Base-by-base conservation (phyloP, 2,888 invertebrate species). In the Eutolmus rufibarbis region DNA sequence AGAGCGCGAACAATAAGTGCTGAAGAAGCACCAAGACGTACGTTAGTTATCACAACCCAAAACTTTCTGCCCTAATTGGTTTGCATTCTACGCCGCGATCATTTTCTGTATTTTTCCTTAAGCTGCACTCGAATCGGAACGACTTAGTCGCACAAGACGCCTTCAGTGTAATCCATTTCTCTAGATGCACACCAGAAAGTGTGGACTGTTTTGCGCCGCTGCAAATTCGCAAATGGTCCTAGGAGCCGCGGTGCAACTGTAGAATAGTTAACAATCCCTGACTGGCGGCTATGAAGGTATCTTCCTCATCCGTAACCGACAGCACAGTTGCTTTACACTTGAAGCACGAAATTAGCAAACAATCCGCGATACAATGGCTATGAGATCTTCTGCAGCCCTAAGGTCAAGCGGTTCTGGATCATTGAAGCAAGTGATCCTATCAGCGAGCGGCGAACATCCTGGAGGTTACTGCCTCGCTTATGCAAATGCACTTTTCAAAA, bases 31-130 rank as follows among this genome's bases (percentile, higher is more conserved):
- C 56, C 31, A 86, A 86, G 77, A 77, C 19, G 74, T 23, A 43
- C 40, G 76, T 31, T 66, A 66, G 66, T 66, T 85, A 74, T 77
- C 78, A 86, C 86, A 86, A 78, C 56, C 74, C 76, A 79, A 88
- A 79, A 86, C 86, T 88, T 88, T 87, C 86, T 87, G 88, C 88
- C 87, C 88, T 86, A 88, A 88, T 88, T 88, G 86, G 86, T 87
- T 34, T 56, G 51, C 74, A 86, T 74, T 76, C 76, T 86, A 77
- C 46, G 46, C 51, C 76, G 34, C 77, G 14, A 40, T 86, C 86
- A 86, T 86, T 51, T 77, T 86, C 77, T 85, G 51, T 66, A 66
- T 28, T 66, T 66, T 66, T 8, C 28, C 28, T 66, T 66, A 66
- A 66, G 66, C 12, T 86, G 74, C 74, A 74, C 74, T 84, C 66